Base-by-base conservation (phyloP, 2,797 vertebrate species). In the Melanotaenia pygmaea region DNA sequence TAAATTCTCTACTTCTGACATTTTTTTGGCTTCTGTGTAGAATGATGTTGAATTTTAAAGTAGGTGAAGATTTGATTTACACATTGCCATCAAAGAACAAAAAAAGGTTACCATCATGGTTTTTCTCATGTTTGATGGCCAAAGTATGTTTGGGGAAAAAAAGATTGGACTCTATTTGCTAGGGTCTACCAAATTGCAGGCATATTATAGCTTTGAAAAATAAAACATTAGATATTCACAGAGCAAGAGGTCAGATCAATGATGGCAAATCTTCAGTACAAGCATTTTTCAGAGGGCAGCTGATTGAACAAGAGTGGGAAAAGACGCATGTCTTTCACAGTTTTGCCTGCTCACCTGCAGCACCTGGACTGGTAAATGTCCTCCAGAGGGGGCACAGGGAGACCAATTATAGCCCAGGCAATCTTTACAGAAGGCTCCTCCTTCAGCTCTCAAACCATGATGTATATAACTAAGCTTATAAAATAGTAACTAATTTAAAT, bases 1-100 rank as follows among this genome's bases (percentile, higher is more conserved):
- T 62, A 79, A 66, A 71, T 38, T 72, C 12, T 82, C 64, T 77
- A 68, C 72, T 80, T 81, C 47, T 72, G 51, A 56, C 58, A 1
- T 18, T 70, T 40, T 64, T 66, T 74, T 28, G 37, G 37, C 72
- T 75, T 80, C 72, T 80, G 71, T 77, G 56, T 51, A 32, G 60
- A 16, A 38, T 18, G 1, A 59, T 35, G 30, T 35, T 5, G 53
- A 59, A 47, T 54, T 26, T 51, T 20, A 30, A 47, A 51, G 22
- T 51, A 24, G 26, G 20, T 8, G 14, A 14, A 40, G 18, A 47
- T 47, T n/a, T 47, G 45, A 47, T 47, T 47, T n/a, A 20, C 2
- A 3, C 20, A 9, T 47, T 47, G 18, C n/a, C 18, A 47, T 20
- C n/a, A 20, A 20, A 7, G 20, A 20, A 6, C 5, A 1, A 20